Percentiles rank a stretch among this genome's conserved stretches.
Evolutionary conservation across 2,888 invertebrate species (phyloP).

Genomic region (Pinctada fucata): DNA sequence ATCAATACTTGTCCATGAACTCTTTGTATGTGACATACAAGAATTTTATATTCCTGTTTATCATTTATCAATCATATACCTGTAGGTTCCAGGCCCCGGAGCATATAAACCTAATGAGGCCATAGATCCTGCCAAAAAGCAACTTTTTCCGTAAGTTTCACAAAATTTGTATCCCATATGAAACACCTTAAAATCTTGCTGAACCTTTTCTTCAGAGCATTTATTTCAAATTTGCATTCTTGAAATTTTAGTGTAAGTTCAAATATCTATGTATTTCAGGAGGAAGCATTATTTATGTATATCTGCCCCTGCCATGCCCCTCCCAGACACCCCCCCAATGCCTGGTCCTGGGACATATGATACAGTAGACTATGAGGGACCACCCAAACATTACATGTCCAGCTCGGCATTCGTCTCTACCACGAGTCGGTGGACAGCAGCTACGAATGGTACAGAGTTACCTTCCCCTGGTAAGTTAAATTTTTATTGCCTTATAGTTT

Average conservation of each 20-base stretch:
- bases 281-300: constrained; percentile 76
- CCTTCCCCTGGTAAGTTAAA: constrained; percentile 72
- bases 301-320: constrained; percentile 76
- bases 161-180: not conserved
- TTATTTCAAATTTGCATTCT: not conserved
- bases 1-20: too few species aligned
- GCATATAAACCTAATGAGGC: constrained; percentile 67
- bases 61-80: too few species aligned
- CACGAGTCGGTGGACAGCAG: constrained; percentile 72
- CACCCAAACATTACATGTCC: constrained; percentile 75
- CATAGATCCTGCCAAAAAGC: constrained; percentile 63
- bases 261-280: constrained; percentile 52
- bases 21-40: too few species aligned
- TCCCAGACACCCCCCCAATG: constrained; percentile 68
- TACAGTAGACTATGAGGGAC: constrained; percentile 69
- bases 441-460: constrained; percentile 44
- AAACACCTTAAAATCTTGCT: not conserved
- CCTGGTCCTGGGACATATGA: constrained; percentile 76
- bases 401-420: constrained; percentile 75
- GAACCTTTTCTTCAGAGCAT: not conserved
- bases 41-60: too few species aligned
- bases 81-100: constrained; percentile 74
- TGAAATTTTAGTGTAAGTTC: not conserved
- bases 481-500: too few species aligned
- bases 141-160: constrained; percentile 72